phyloP scores from a whole-genome alignment of 2,797 vertebrate species.

The Amniataba percoides region DNA sequence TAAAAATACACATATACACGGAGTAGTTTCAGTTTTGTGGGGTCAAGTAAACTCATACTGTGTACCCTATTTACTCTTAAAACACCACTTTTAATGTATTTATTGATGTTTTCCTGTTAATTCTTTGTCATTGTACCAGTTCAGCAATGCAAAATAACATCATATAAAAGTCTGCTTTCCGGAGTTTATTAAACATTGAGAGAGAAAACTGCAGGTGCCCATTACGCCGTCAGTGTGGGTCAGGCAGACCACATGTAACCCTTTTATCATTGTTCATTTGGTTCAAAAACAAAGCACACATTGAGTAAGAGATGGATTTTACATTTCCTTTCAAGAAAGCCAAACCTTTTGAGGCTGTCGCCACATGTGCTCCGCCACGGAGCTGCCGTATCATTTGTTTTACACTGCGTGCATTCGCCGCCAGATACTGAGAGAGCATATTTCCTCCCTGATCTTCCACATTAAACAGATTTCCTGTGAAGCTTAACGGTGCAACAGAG shows the following conservation, averaged over 20 bases:
- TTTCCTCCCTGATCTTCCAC: conserved; percentile 72
- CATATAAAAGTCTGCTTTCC: not conserved
- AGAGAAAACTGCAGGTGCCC: not conserved
- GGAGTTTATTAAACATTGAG: not conserved
- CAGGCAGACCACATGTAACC: conserved; percentile 7
- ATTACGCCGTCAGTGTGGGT: conserved; percentile 13
- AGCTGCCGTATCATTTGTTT: conserved; percentile 68
- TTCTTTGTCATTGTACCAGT: not conserved
- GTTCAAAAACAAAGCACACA: conserved; percentile 48
- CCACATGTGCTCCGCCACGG: conserved; percentile 63
- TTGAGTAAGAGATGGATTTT: conserved; percentile 52
- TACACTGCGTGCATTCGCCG: conserved; percentile 49
- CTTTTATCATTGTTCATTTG: conserved; percentile 53
- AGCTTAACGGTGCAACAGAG: conserved; percentile 62
- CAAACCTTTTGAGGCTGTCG: conserved; percentile 43
- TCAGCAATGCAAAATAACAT: conserved; percentile 5
- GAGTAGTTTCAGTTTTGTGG: not conserved
- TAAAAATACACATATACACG: not conserved
- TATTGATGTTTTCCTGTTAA: not conserved
- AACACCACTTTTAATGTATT: not conserved
- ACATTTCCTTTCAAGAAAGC: conserved; percentile 56
- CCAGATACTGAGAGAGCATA: conserved; percentile 49
- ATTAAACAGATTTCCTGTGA: conserved; percentile 77
- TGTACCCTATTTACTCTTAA: not conserved
- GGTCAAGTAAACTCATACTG: not conserved